Evolutionary conservation across 2,113 vertebrate genomes (phyloP).

Genomic region (Salvelinus namaycush): DNA sequence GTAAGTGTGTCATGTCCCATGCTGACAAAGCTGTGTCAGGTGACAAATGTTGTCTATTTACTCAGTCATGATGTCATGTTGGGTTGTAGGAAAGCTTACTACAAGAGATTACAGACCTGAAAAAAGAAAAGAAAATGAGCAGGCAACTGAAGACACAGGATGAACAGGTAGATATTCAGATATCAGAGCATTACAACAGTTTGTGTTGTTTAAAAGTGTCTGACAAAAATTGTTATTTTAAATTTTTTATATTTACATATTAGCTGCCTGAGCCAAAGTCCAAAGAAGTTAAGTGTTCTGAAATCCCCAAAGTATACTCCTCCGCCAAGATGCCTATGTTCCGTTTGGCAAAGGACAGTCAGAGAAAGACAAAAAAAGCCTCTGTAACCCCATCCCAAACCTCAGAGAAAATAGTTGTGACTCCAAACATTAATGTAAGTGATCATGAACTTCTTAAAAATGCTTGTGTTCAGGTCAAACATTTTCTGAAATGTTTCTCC

Average conservation of each 20-base stretch:
- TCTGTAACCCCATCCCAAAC: constrained; percentile 25
- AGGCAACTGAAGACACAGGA: constrained; percentile 17
- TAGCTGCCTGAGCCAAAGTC: background rate
- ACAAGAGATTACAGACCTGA: constrained; percentile 51
- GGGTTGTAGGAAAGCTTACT: constrained; percentile 50
- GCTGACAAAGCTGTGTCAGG: background rate
- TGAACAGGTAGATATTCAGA: constrained; percentile 39
- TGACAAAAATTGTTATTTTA: too few species aligned
- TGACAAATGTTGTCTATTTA: background rate
- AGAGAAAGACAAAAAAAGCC: constrained; percentile 7
- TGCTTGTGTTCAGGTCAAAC: too few species aligned
- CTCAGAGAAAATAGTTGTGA: constrained; percentile 5
- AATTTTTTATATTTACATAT: background rate
- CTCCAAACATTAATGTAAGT: constrained; percentile 40
- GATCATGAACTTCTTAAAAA: background rate
- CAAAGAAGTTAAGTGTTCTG: constrained; percentile 27
- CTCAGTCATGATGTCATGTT: constrained; percentile 1
- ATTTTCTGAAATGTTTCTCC: too few species aligned
- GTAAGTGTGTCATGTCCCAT: constrained; percentile 53
- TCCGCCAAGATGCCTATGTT: constrained; percentile 39
- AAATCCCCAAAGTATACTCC: constrained; percentile 34
- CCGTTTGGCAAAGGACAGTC: constrained; percentile 38
- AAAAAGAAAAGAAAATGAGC: constrained; percentile 43
- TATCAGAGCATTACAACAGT: background rate
- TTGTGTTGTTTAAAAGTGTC: too few species aligned